Base-by-base conservation (phyloP, 1,140 invertebrate species). In the Schlechtendalia chinensis region DNA sequence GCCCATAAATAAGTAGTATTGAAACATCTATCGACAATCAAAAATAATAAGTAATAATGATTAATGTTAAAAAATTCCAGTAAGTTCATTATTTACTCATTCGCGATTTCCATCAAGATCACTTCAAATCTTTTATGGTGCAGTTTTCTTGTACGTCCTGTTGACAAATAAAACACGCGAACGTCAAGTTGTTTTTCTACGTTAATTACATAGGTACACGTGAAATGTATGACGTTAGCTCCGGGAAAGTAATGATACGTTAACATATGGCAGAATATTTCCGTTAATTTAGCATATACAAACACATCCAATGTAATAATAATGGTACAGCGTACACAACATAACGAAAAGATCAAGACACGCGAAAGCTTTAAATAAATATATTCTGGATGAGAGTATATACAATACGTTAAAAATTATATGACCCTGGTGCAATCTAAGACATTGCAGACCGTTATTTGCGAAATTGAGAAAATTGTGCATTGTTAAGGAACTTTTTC, bases 261-360 rank as follows among this genome's bases (percentile, higher is more conserved):
- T 74, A 56, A 74, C 22, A 74, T 58, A 56, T 74, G 71, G 71
- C 71, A 74, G 24, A 74, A 74, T 69, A 24, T 47, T 69, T 69
- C 1, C 14, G n/a, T n/a, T n/a, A n/a, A n/a, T n/a, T n/a, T 39
- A 39, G 32, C 32, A 3, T 4, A 39, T 39, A 39, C 32, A 8
- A 39, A 39, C 32, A 39, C 8, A 39, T 39, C 8, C n/a, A n/a
- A n/a, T n/a, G n/a, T n/a, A n/a, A n/a, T n/a, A n/a, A n/a, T n/a
- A n/a, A n/a, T n/a, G n/a, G n/a, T n/a, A n/a, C n/a, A n/a, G n/a
- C n/a, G n/a, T n/a, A n/a, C n/a, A n/a, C n/a, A n/a, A n/a, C n/a
- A n/a, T n/a, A n/a, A 39, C 8, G 32, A 39, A 39, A 39, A 39
- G 3, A 39, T 8, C 32, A 39, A 39, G 8, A 39, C 32, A 39